Base-by-base conservation (phyloP, 2,888 invertebrate genomes). In the Nasonovia ribisnigri region DNA sequence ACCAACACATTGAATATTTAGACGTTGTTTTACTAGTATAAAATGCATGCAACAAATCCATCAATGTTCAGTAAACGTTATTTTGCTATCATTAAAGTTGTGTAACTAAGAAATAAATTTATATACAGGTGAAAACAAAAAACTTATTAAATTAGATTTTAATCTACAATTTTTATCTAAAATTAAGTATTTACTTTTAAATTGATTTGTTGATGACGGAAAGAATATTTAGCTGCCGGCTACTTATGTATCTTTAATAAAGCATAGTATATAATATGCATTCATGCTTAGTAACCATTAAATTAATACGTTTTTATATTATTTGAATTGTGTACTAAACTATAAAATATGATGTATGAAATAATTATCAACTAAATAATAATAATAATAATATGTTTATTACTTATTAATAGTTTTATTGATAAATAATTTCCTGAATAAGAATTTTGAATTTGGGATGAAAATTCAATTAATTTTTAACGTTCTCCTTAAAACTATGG, bases 61-160 rank as follows among this genome's bases (percentile, higher is more conserved):
- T 84, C 42, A 84, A 90, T 90, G 42, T 77, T 77, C 11, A 13
- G 84, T 51, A 90, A 90, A 90, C 26, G 20, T 29, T 48, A 36
- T 67, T 90, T 36, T 57, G 0, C 0, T 5, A 36, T 46, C 29
- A 86, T 51, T 51, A 51, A 0, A 86, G 4, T 86, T 26, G 3
- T 86, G 11, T 86, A 43, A 4, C 54, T 24, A 24, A 54, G 24
- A 54, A 54, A 54, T 24, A 6, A n/a, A 67, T 67, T 67, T 13
- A 67, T 67, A 16, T 67, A 67, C 13, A 67, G 16, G 4, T 13
- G 10, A 29, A 29, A 60, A 29, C 29, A 60, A 60, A 60, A 60
- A 29, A 29, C 13, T 3, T 4, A 67, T 16, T 36, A 67, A 67
- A 67, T 6, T 67, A 67, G n/a, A 67, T 67, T 67, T 67, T 2